Evolutionary conservation across 2,113 vertebrate genomes (phyloP).

Genomic region (Ramphastos sulfuratus): DNA sequence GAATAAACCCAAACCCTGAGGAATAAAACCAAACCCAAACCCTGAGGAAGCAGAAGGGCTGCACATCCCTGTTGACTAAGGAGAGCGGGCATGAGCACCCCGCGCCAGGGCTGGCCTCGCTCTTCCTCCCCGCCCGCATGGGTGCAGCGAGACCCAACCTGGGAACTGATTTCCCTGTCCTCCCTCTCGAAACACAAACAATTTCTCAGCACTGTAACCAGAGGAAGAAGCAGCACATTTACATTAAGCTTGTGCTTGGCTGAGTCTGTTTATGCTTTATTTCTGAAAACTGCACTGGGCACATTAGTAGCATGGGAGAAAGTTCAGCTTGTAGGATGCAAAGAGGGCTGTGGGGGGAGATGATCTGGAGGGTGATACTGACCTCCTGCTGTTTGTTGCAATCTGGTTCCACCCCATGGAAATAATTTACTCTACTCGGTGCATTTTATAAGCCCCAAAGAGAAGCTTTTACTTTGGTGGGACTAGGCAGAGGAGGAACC

Average conservation of each 20-base stretch:
- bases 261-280: constrained; percentile 25
- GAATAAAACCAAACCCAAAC: accelerated
- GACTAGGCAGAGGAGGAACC: background rate
- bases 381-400: constrained; percentile 37
- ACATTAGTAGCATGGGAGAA: background rate
- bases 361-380: background rate
- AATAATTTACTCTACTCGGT: background rate
- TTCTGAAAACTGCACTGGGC: constrained; percentile 29
- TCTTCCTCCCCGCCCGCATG: background rate
- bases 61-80: background rate
- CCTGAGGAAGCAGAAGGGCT: background rate
- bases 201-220: background rate
- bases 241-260: background rate
- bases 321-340: constrained; percentile 20
- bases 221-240: constrained; percentile 5
- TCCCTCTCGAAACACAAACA: background rate
- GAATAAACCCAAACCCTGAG: background rate
- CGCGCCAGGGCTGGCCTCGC: background rate
- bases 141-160: background rate
- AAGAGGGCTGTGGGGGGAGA: constrained; percentile 20
- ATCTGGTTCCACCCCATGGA: constrained; percentile 13
- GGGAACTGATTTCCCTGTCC: background rate
- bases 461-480: constrained; percentile 6
- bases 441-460: background rate
- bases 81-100: accelerated